phyloP scores from a whole-genome alignment of 2,888 invertebrate species.

The Nomada fabriciana region DNA sequence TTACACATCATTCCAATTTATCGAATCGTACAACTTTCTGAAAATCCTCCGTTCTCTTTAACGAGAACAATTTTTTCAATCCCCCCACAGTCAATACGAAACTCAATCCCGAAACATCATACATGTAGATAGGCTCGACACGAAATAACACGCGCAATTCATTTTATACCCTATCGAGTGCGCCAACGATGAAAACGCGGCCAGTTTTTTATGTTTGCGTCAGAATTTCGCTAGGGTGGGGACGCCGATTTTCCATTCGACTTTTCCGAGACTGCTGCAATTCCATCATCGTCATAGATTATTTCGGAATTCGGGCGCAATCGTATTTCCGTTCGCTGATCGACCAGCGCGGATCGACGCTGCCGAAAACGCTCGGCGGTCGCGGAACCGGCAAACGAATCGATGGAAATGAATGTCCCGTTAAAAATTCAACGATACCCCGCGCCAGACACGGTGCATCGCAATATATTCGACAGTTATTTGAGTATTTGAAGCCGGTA shows the following conservation, averaged over 20 bases:
- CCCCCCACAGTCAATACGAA: neutral
- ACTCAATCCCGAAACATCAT: constrained; percentile 11
- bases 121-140: neutral
- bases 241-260: constrained; percentile 24
- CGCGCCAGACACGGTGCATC: constrained; percentile 34
- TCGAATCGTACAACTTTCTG: neutral
- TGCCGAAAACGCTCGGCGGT: constrained; percentile 22
- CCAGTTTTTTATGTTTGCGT: constrained; percentile 40
- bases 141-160: constrained; percentile 33
- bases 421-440: constrained; percentile 64
- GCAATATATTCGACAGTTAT: constrained; percentile 57
- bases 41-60: neutral
- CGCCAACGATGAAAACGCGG: constrained; percentile 19
- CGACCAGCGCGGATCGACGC: constrained; percentile 49
- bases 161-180: constrained; percentile 19
- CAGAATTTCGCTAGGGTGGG: constrained; percentile 19
- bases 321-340: constrained; percentile 53
- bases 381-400: constrained; percentile 28
- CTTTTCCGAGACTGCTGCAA: constrained; percentile 26
- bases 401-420: constrained; percentile 59
- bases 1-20: neutral
- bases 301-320: constrained; percentile 50
- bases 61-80: constrained; percentile 3
- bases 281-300: constrained; percentile 63
- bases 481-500: constrained; percentile 39